phyloP scores from a whole-genome alignment of 2,888 invertebrate genomes.

The Microctonus aethiopoides region DNA sequence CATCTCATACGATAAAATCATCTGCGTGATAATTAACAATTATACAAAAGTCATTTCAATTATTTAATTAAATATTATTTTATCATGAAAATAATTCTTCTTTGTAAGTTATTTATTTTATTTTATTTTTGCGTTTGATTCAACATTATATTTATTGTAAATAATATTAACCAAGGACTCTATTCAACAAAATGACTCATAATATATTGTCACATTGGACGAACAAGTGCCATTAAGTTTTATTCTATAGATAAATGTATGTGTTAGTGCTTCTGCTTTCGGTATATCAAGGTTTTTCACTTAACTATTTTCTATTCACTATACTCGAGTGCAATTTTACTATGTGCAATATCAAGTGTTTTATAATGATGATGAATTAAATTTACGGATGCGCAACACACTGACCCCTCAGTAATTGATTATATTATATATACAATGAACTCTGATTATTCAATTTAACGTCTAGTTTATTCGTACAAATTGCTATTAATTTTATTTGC shows the following conservation, averaged over 20 bases:
- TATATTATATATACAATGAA: background rate
- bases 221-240: background rate
- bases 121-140: background rate
- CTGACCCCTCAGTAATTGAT: too few relatives aligned
- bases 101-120: background rate
- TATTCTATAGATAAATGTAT: background rate
- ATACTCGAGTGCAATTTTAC: background rate
- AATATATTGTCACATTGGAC: background rate
- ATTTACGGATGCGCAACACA: background rate
- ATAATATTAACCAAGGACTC: background rate
- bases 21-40: background rate
- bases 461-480: background rate
- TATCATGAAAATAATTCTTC: background rate
- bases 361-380: background rate
- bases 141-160: background rate
- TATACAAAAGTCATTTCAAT: background rate
- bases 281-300: background rate
- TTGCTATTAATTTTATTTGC: too few relatives aligned
- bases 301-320: background rate
- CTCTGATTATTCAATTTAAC: slow-evolving; percentile 27
- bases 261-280: background rate
- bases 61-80: background rate
- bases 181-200: background rate
- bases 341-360: background rate
- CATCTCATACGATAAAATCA: background rate